These are phyloP conservation scores for Alaudala cheleensis DNA, from an alignment of 2,113 vertebrate species.

Conservation along the genomic window DNA sequence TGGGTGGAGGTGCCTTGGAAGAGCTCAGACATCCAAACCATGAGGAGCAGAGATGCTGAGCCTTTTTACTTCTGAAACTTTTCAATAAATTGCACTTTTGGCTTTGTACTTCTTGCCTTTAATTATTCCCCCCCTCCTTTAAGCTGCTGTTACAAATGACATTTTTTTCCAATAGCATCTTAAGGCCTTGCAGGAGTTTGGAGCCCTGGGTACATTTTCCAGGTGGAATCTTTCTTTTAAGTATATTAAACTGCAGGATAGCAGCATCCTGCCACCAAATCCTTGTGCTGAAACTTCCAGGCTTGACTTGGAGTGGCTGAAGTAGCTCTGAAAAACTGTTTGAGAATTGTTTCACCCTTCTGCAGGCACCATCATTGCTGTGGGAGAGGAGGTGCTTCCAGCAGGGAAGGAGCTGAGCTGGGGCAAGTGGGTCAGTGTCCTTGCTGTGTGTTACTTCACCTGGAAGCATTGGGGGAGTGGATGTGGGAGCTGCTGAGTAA, in stretches of 20 bases:
- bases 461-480: no score
- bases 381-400: background rate
- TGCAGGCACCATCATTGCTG: background rate
- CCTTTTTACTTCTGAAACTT: background rate
- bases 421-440: background rate
- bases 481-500: background rate
- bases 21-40: background rate
- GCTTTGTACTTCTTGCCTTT: conserved; percentile 4
- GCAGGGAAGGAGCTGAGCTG: background rate
- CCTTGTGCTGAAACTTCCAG: background rate
- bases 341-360: background rate
- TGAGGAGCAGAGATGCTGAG: background rate
- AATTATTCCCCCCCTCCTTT: background rate
- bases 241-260: background rate
- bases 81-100: conserved; percentile 51
- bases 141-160: background rate
- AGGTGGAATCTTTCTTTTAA: background rate
- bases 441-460: background rate
- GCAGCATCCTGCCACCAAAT: background rate
- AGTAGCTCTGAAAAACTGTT: background rate
- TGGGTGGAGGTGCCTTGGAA: background rate
- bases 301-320: background rate
- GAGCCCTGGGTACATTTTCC: background rate
- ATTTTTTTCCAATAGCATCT: background rate
- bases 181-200: background rate